Conservation (phyloP, 2,113 vertebrate genomes). For the Riparia riparia region DNA sequence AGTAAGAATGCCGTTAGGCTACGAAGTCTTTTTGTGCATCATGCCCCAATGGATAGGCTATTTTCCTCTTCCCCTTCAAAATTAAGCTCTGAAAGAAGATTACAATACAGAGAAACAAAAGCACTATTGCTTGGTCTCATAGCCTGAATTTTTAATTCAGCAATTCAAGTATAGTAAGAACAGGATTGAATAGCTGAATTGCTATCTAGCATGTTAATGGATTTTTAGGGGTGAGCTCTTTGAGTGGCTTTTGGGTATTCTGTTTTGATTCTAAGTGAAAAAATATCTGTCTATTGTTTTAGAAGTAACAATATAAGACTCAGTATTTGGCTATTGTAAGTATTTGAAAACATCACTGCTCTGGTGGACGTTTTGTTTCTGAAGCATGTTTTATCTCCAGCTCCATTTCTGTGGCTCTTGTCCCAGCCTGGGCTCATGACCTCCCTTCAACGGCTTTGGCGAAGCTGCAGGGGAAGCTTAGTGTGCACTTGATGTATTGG, state of each 20-base stretch:
- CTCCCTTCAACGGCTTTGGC: background rate
- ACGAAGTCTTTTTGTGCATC: background rate
- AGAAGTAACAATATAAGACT: background rate
- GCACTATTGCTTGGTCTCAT: background rate
- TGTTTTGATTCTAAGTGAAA: background rate
- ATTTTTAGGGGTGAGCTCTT: background rate
- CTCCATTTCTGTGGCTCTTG: background rate
- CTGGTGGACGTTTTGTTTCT: background rate
- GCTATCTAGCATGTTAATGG: background rate
- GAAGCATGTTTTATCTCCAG: background rate
- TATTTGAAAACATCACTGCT: background rate
- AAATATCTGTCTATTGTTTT: background rate
- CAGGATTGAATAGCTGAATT: background rate
- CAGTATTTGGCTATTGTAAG: background rate
- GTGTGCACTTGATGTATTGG: background rate
- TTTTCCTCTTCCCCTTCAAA: background rate
- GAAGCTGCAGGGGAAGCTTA: background rate
- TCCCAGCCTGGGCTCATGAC: background rate
- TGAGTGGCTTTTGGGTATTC: background rate
- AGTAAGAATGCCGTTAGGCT: background rate
- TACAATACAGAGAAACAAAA: background rate
- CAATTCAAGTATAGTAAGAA: background rate
- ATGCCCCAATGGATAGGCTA: accelerated
- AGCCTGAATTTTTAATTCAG: background rate
- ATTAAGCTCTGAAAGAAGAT: background rate